A percentile compares a stretch with the other conserved stretches of the same genome.
phyloP scores from a whole-genome alignment of 2,113 vertebrate genomes.

The Petrocephalus microphthalmus region DNA sequence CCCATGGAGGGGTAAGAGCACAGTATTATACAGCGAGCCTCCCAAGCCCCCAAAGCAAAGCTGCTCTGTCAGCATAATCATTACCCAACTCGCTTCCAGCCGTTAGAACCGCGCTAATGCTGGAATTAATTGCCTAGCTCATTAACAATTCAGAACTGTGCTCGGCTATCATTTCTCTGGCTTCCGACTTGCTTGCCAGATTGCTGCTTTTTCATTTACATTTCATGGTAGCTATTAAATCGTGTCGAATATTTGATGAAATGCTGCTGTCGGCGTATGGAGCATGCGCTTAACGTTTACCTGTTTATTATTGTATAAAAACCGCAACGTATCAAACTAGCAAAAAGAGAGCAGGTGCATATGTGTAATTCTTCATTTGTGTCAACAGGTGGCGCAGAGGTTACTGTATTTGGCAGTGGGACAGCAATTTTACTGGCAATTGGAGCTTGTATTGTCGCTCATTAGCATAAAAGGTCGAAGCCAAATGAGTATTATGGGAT shows the following conservation, averaged over 20 bases:
- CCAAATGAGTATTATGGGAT: background rate
- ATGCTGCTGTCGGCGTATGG: background rate
- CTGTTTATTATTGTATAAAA: background rate
- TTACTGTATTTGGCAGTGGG: background rate
- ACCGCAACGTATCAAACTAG: background rate
- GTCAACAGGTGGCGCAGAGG: background rate
- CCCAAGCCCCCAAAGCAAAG: background rate
- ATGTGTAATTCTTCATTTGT: background rate
- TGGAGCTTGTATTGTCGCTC: background rate
- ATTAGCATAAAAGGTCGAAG: background rate
- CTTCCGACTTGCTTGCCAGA: background rate
- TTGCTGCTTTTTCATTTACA: background rate
- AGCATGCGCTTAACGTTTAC: background rate
- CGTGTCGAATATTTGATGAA: background rate
- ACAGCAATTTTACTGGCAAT: background rate
- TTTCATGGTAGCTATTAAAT: background rate
- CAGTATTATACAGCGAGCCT: background rate
- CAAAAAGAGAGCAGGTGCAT: background rate
- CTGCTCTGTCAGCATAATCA: background rate
- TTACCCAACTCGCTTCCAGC: background rate
- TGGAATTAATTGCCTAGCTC: background rate
- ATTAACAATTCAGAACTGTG: background rate
- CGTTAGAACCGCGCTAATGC: background rate
- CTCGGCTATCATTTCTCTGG: background rate
- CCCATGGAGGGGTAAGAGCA: background rate